Percentiles rank a stretch among this genome's conserved stretches.
These are phyloP conservation scores for Cheilosia variabilis DNA, from an alignment of 2,888 invertebrate genomes.

Conservation along the genomic window DNA sequence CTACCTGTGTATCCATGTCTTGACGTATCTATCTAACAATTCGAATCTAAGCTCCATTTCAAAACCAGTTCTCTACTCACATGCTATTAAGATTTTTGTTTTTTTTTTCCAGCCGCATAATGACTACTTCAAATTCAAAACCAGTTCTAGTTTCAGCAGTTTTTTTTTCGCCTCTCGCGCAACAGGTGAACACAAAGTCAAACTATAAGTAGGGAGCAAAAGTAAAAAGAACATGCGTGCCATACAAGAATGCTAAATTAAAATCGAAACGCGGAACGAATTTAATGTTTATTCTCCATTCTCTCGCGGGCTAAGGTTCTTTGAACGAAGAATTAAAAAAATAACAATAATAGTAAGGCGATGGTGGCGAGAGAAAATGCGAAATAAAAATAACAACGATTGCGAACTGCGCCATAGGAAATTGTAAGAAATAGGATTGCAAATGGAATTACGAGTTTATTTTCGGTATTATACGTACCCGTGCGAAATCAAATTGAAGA, in stretches of 20 bases:
- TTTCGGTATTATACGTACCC: neutral
- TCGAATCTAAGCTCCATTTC: conserved; percentile 37
- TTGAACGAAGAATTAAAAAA: conserved; percentile 36
- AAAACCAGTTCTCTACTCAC: conserved; percentile 46
- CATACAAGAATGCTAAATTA: conserved; percentile 32
- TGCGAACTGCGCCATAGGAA: conserved; percentile 4
- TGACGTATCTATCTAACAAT: conserved; percentile 17
- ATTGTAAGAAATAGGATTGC: neutral
- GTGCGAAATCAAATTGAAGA: conserved; percentile 4
- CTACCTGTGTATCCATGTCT: conserved; percentile 7
- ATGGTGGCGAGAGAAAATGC: neutral
- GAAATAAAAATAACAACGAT: neutral
- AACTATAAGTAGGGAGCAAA: neutral
- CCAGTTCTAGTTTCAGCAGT: conserved; percentile 55
- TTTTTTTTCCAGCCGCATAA: conserved; percentile 20
- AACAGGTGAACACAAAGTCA: conserved; percentile 54
- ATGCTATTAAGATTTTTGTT: conserved; percentile 22
- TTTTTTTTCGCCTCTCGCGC: conserved; percentile 32
- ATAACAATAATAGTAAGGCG: conserved; percentile 37
- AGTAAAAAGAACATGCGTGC: conserved; percentile 36
- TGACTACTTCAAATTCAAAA: conserved; percentile 57
- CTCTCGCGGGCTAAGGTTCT: conserved; percentile 32
- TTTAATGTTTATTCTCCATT: conserved; percentile 20
- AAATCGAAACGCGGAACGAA: conserved; percentile 60
- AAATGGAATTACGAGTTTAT: neutral